Evolutionary conservation across 2,888 invertebrate species (phyloP).

Genomic region (Meloe dianella): DNA sequence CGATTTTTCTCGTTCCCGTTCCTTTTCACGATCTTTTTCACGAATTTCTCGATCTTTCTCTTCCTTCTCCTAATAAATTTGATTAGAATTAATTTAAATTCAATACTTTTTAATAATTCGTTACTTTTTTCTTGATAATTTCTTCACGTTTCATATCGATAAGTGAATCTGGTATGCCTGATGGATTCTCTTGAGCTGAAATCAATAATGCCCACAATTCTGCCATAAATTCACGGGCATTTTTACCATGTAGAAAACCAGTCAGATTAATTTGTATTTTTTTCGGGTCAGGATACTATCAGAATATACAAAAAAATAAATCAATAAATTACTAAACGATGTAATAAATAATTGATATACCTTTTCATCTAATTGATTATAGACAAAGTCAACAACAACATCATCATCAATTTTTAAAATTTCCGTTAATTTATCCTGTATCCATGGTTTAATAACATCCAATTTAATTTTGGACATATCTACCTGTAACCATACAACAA

Average conservation of each 20-base stretch:
- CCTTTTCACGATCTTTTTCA: conserved; percentile 60
- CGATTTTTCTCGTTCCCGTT: conserved; percentile 55
- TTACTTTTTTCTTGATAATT: conserved; percentile 85
- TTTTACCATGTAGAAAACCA: conserved; percentile 97
- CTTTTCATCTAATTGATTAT: conserved; percentile 96
- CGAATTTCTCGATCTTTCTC: conserved; percentile 67
- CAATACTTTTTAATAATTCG: conserved; percentile 31
- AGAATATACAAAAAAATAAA: conserved; percentile 47
- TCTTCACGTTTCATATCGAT: conserved; percentile 97
- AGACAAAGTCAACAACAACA: conserved; percentile 98
- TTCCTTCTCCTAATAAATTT: conserved; percentile 70
- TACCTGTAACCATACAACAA: conserved; percentile 66
- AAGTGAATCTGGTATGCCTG: conserved; percentile 93
- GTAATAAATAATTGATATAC: no score
- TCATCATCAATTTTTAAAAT: conserved; percentile 98
- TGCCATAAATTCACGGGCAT: conserved; percentile 96
- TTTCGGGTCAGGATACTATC: conserved; percentile 93
- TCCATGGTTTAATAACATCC: conserved; percentile 99
- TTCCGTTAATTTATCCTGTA: conserved; percentile 94
- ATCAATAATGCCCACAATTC: conserved; percentile 95
- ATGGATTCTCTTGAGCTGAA: conserved; percentile 94
- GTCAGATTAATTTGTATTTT: conserved; percentile 99
- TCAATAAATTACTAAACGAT: no score
- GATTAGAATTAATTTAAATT: conserved; percentile 9
- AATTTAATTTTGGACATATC: conserved; percentile 98